These are phyloP conservation scores for Sarcophaga bullata DNA, from an alignment of 1,140 invertebrate genomes.

Conservation along the genomic window DNA sequence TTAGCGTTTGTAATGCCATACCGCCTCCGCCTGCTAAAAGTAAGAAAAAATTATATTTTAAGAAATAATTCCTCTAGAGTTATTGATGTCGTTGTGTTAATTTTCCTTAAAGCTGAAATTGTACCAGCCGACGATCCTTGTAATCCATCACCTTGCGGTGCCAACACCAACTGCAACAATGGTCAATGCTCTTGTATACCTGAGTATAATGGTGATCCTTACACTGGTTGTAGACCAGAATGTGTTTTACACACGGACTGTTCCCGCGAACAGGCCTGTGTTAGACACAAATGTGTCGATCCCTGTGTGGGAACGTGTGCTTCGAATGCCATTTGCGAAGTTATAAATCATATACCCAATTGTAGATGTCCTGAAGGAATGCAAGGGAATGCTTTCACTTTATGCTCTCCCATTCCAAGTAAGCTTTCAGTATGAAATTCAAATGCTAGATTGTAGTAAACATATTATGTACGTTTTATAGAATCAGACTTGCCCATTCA, in stretches of 20 bases:
- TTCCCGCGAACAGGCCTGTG: conserved; percentile 76
- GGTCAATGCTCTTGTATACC: conserved; percentile 61
- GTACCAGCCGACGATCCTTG: conserved; percentile 70
- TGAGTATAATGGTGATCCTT: conserved; percentile 75
- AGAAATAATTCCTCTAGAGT: neutral
- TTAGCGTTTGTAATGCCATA: conserved; percentile 69
- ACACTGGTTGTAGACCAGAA: conserved; percentile 79
- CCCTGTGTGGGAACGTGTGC: conserved; percentile 82
- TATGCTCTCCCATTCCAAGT: conserved; percentile 73
- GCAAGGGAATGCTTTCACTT: conserved; percentile 80
- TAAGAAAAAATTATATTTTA: conserved; percentile 29
- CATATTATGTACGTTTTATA: conserved; percentile 67
- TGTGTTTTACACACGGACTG: conserved; percentile 87
- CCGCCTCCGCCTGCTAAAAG: conserved; percentile 62
- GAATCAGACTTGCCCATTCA: conserved; percentile 63
- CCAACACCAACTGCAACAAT: conserved; percentile 56
- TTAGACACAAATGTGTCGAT: conserved; percentile 78
- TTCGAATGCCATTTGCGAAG: conserved; percentile 77
- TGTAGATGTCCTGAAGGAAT: conserved; percentile 77
- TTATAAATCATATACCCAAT: conserved; percentile 81
- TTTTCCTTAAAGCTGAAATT: conserved; percentile 50
- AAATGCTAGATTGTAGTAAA: conserved; percentile 65
- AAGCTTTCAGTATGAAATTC: conserved; percentile 62
- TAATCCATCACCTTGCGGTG: conserved; percentile 81
- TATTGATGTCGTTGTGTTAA: neutral